Base-by-base conservation (phyloP, 2,797 vertebrate genomes). In the Esox lucius region DNA sequence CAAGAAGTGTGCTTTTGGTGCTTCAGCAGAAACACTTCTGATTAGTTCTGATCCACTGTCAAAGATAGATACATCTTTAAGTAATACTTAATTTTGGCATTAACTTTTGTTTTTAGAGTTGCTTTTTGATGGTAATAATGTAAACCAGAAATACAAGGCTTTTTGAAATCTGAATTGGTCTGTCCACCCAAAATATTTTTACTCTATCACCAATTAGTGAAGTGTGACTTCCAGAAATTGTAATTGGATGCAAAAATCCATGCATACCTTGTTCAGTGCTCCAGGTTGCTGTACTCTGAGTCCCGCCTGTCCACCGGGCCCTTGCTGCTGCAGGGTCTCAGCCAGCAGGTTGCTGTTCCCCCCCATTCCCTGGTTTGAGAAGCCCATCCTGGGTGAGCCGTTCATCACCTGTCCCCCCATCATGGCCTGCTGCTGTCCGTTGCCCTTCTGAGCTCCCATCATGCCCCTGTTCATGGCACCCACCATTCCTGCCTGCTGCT, bases 361-460 rank as follows among this genome's bases (percentile, higher is more conserved):
- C 19, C 95, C 92, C 93, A 99, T 95, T 71, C 93, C 94, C 1
- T 95, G 94, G 86, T 95, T 99, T 67, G 95, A 87, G 70, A 97
- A 98, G 0, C 95, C 94, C 89, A 98, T 95, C 90, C 97, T 95
- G 75, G 96, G 95, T 0, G 97, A 97, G 87, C 98, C 98, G 26
- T 99, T 99, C 95, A 99, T 95, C 91, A 99, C 96, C 92, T 98
- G 97, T 76, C 92, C 96, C 76, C 95, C 96, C 86, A 99, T 94
- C 94, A 98, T 96, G 74, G 95, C 95, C 78, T 96, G 87, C 84
- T 92, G 91, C 82, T 91, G 75, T 61, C 93, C 98, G 91, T 93
- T 98, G 89, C 96, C 95, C 91, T 94, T 94, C 80, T 93, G 94
- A 3, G 93, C 89, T 90, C 95, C 95, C 90, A 96, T 96, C 95